Base-by-base conservation (phyloP, 1,140 invertebrate species). In the Hylaeus anthracinus region DNA sequence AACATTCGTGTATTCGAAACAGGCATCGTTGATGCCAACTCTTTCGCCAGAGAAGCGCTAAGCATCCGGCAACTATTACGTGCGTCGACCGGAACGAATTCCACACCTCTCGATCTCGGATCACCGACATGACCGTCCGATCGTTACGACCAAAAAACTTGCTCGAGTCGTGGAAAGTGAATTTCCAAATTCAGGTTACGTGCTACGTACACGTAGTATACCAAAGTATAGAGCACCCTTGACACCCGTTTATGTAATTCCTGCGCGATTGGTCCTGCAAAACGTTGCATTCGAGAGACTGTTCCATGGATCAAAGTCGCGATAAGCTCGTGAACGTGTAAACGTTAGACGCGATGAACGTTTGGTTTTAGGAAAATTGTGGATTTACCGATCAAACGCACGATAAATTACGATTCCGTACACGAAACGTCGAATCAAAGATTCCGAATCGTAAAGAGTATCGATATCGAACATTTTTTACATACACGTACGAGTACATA, bases 1-100 rank as follows among this genome's bases (percentile, higher is more conserved):
- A 58, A 58, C 15, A 60, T 56, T 14, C 41, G 48, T 41, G 9
- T 45, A 48, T 63, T 79, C 55, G 14, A 67, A 83, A 26, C 6
- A 39, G n/a, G 15, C 56, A 63, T 73, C 60, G 60, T 70, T 69
- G 58, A 84, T 53, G 12, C 37, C 8, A 72, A 72, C 9, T 66
- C 48, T 56, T 75, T 79, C 14, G 14, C 63, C 51, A 56, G 58
- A 37, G 58, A 82, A 82, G 9, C 48, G 12, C 43, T 56, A 55
- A 53, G 56, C 58, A 81, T 84, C 77, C 82, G 61, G 72, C 55
- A 74, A 76, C 63, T 45, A 72, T 85, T 76, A 76, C 43, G 0
- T 26, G 26, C 26, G 58, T 81, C 77, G n/a, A 75, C 61, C 81
- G 81, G 61, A 79, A 85, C 56, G 63, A 48, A 75, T 75, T 80